Evolutionary conservation across 2,797 vertebrate species (phyloP).

Genomic region (Peromyscus eremicus): DNA sequence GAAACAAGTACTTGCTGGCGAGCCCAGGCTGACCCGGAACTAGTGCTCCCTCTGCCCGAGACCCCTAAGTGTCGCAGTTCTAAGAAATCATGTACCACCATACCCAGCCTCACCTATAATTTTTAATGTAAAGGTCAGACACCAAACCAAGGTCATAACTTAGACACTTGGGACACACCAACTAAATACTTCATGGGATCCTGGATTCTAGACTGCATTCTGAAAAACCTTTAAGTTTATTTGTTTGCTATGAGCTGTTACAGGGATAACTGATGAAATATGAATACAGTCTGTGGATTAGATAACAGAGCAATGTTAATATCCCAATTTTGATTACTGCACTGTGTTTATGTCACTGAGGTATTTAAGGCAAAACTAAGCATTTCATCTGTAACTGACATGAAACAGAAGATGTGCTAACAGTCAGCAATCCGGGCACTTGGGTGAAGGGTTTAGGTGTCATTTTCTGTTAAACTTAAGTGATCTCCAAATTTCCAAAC

Average conservation of each 20-base stretch:
- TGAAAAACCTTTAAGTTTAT: background rate
- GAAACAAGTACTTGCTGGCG: background rate
- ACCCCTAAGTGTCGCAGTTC: background rate
- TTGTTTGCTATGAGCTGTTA: background rate
- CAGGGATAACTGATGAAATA: background rate
- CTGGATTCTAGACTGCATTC: background rate
- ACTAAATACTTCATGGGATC: background rate
- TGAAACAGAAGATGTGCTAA: background rate
- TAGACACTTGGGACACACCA: background rate
- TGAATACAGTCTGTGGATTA: background rate
- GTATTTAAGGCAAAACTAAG: background rate
- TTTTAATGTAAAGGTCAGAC: background rate
- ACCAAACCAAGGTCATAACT: background rate
- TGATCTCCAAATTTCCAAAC: background rate
- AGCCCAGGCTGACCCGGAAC: background rate
- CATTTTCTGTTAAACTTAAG: background rate
- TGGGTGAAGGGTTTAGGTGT: background rate
- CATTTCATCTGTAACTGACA: background rate
- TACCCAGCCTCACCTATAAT: background rate
- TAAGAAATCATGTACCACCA: background rate
- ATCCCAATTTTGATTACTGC: background rate
- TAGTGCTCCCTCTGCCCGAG: background rate
- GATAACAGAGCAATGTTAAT: background rate
- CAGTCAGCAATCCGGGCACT: background rate
- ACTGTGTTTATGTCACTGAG: background rate